A percentile compares a stretch with the other conserved stretches of the same genome.
Evolutionary conservation across 2,113 vertebrate genomes (phyloP).

Genomic region (Butorides virescens): DNA sequence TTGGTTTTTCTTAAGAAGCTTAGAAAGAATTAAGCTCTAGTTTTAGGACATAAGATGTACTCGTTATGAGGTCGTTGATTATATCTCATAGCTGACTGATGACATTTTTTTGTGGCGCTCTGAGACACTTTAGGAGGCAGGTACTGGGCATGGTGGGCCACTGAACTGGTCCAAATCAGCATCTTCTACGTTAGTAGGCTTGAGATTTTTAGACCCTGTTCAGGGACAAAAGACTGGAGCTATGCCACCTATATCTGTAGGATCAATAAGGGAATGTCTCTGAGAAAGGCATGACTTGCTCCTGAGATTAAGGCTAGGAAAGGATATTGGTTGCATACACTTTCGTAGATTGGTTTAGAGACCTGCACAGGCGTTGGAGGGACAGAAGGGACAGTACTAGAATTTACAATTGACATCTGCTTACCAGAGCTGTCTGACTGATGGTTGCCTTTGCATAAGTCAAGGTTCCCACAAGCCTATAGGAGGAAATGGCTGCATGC

Average conservation of each 20-base stretch:
- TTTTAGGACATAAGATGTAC: not conserved
- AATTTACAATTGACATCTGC: not conserved
- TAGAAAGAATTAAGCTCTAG: not conserved
- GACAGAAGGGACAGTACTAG: not conserved
- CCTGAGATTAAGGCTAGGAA: not conserved
- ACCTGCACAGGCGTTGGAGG: not conserved
- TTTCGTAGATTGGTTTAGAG: not conserved
- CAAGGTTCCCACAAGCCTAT: not conserved
- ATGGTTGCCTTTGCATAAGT: not conserved
- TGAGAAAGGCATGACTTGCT: not conserved
- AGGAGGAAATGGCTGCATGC: not conserved
- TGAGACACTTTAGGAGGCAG: not conserved
- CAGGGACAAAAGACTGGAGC: not conserved
- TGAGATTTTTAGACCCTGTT: not conserved
- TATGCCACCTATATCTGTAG: not conserved
- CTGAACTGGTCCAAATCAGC: not conserved
- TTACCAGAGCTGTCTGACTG: not conserved
- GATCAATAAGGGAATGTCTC: not conserved
- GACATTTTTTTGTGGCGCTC: not conserved
- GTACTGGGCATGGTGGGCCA: not conserved
- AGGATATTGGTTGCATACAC: not conserved
- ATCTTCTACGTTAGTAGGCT: not conserved
- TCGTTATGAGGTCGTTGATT: accelerated
- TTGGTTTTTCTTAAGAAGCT: not conserved
- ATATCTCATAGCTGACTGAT: not conserved